Evolutionary conservation across 1,140 invertebrate species (phyloP).

Genomic region (Papilio dardanus): DNA sequence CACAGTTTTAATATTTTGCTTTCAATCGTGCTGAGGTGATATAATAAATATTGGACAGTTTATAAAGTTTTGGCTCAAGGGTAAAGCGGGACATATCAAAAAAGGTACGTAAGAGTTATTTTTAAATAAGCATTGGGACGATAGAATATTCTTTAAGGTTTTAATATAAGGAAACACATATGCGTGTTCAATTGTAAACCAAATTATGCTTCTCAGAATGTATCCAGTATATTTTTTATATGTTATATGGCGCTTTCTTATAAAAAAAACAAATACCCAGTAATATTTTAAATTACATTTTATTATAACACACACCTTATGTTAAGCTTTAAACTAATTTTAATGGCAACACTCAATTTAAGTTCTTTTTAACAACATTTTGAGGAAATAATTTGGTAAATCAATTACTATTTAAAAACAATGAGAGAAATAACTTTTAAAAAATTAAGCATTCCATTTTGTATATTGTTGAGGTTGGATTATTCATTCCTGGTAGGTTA

Average conservation of each 20-base stretch:
- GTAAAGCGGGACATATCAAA: conserved; percentile 72
- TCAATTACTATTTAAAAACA: conserved; percentile 57
- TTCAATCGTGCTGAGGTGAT: neutral
- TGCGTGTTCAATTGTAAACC: conserved; percentile 42
- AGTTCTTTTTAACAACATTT: neutral
- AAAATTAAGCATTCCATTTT: conserved; percentile 62
- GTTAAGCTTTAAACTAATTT: neutral
- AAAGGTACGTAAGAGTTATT: conserved; percentile 47
- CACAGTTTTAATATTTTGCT: conserved; percentile 1
- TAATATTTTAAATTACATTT: neutral
- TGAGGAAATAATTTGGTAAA: conserved; percentile 40
- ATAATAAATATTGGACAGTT: conserved; percentile 10
- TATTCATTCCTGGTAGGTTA: conserved; percentile 42
- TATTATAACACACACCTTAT: neutral
- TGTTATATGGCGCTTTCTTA: neutral
- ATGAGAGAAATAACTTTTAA: conserved; percentile 73
- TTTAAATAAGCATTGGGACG: conserved; percentile 55
- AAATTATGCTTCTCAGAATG: conserved; percentile 46
- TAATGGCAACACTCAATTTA: neutral
- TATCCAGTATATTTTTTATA: conserved; percentile 23
- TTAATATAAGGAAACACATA: conserved; percentile 45
- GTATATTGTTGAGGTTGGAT: conserved; percentile 58
- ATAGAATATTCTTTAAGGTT: conserved; percentile 69
- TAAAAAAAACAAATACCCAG: neutral
- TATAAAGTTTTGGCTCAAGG: conserved; percentile 48